phyloP scores from a whole-genome alignment of 2,888 invertebrate genomes.

The Lutraria lutraria region DNA sequence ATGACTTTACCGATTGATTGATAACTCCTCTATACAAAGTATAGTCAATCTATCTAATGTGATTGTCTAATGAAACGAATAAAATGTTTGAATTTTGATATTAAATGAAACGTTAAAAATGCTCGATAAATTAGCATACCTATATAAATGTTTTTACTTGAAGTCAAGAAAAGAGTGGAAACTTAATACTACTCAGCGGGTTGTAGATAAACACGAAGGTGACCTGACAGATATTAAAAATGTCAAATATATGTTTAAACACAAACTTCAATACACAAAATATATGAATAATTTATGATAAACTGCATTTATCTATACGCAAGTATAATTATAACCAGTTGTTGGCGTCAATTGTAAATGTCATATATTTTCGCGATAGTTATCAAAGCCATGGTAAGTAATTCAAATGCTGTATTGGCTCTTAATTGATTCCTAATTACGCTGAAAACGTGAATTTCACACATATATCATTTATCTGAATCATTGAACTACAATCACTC shows the following conservation, averaged over 20 bases:
- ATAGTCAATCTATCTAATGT: neutral
- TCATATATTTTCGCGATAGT: neutral
- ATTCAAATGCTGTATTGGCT: too few relatives aligned
- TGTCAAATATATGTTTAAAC: neutral
- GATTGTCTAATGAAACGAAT: neutral
- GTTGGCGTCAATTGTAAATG: neutral
- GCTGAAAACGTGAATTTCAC: too few relatives aligned
- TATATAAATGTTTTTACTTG: neutral
- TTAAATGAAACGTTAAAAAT: constrained; percentile 13
- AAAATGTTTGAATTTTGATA: neutral
- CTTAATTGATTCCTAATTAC: too few relatives aligned
- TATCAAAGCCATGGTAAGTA: too few relatives aligned
- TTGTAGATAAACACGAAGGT: neutral
- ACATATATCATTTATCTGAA: too few relatives aligned
- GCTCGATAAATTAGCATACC: constrained; percentile 13
- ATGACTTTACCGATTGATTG: neutral
- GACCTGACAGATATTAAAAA: neutral
- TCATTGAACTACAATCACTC: too few relatives aligned
- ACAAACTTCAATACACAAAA: neutral
- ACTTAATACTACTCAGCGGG: neutral
- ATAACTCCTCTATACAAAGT: neutral
- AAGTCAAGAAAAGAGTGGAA: neutral
- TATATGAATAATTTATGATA: neutral
- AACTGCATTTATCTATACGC: neutral
- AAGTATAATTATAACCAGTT: neutral